Base-by-base conservation (phyloP, 2,888 invertebrate genomes). In the Pollenia labialis region DNA sequence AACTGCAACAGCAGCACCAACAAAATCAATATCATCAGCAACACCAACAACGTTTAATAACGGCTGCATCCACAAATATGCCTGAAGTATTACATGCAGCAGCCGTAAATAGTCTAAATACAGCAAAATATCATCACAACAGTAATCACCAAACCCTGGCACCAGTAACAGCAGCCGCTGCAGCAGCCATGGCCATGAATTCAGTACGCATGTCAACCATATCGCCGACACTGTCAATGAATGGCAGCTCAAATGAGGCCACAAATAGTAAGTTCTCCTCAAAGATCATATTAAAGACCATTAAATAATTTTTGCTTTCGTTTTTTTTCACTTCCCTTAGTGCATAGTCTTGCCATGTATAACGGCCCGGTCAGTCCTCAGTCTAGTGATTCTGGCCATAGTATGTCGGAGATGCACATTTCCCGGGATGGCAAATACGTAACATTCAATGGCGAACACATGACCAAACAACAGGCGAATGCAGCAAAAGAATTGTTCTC, bases 401-500 rank as follows among this genome's bases (percentile, higher is more conserved):
- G 92, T 71, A 90, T 92, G 90, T 91, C 91, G 48, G 92, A 92
- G 91, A 56, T 87, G 71, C 84, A 87, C 14, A 85, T 85, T 46
- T 85, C 84, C 0, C 44, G 84, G n/a, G 84, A 84, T 66, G 85
- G 85, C 68, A 87, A 86, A 54, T 87, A 85, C 32, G 82, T 83
- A 6, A 85, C 83, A n/a, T 88, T 87, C 68, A 88, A 89, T 64
- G 89, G 89, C 62, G 88, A 88, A 6, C 89, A 90, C n/a, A 90
- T 92, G 79, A 95, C 88, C 11, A 89, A 88, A 12, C 87, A 88
- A 48, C 88, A 89, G 79, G 82, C 81, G 0, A 88, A 89, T 11
- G 91, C 96, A 90, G 95, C 97, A 89, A 97, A 97, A 91, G 97
- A 97, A 89, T 95, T 97, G 91, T 97, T 97, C 93, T 97, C 97